phyloP scores from a whole-genome alignment of 2,797 vertebrate species.

The Coregonus sp. region DNA sequence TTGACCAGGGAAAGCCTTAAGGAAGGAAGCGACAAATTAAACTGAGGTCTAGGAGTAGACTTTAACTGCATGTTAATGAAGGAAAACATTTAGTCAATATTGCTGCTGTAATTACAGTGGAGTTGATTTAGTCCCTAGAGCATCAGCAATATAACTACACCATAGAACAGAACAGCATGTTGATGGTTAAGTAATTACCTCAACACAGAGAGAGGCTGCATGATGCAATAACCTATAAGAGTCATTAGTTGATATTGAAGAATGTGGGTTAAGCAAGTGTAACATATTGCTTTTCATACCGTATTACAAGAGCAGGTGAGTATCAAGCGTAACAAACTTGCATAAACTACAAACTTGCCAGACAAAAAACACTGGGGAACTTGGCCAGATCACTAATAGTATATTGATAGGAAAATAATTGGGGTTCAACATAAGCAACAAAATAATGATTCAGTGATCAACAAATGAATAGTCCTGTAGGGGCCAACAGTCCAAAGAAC shows the following conservation, averaged over 20 bases:
- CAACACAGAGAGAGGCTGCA: not conserved
- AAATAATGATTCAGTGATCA: too few species aligned
- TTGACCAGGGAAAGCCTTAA: constrained; percentile 9
- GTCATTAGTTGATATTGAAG: constrained; percentile 8
- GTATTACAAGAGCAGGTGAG: not conserved
- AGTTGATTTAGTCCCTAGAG: constrained; percentile 48
- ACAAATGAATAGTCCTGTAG: too few species aligned
- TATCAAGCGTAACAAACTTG: too few species aligned
- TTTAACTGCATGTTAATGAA: constrained; percentile 59
- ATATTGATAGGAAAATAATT: too few species aligned
- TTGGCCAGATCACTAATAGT: too few species aligned
- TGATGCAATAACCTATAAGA: constrained; percentile 6
- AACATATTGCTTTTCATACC: not conserved
- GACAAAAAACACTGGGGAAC: too few species aligned
- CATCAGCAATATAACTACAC: constrained; percentile 34
- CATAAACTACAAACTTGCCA: too few species aligned
- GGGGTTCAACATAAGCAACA: too few species aligned
- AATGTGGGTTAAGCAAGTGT: constrained; percentile 8
- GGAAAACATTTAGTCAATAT: constrained; percentile 56
- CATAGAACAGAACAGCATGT: constrained; percentile 17
- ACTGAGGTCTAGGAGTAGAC: constrained; percentile 24
- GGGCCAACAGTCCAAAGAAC: too few species aligned
- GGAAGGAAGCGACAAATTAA: constrained; percentile 33
- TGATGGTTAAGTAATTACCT: constrained; percentile 39
- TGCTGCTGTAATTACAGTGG: constrained; percentile 53